Evolutionary conservation across 2,113 vertebrate species (phyloP).

Genomic region (Oreochromis niloticus): DNA sequence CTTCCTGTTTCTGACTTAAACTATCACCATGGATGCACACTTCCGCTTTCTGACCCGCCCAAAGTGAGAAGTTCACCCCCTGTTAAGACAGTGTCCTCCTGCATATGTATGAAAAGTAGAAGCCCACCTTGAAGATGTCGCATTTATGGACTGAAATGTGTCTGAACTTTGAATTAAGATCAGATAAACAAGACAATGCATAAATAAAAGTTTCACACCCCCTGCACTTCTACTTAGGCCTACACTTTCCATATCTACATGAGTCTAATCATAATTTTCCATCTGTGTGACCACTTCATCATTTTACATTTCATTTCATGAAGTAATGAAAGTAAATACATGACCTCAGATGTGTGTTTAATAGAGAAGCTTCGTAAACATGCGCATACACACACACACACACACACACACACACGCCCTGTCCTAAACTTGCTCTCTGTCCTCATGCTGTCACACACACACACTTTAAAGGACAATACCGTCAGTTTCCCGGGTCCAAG

Average conservation of each 20-base stretch:
- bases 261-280: background rate
- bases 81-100: background rate
- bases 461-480: constrained; percentile 33
- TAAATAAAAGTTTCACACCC: background rate
- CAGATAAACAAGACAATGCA: background rate
- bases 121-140: background rate
- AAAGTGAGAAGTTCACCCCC: background rate
- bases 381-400: background rate
- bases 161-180: background rate
- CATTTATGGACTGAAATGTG: background rate
- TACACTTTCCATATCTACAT: background rate
- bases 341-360: background rate
- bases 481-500: constrained; percentile 33
- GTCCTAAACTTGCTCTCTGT: background rate
- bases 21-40: constrained; percentile 56
- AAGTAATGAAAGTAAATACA: background rate
- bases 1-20: constrained; percentile 63
- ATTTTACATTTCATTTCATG: background rate
- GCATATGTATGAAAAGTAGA: background rate
- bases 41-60: constrained; percentile 61
- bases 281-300: background rate
- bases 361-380: background rate
- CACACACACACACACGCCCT: background rate
- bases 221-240: background rate
- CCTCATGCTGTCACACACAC: background rate